Base-by-base conservation (phyloP, 2,113 vertebrate species). In the Turnix velox region DNA sequence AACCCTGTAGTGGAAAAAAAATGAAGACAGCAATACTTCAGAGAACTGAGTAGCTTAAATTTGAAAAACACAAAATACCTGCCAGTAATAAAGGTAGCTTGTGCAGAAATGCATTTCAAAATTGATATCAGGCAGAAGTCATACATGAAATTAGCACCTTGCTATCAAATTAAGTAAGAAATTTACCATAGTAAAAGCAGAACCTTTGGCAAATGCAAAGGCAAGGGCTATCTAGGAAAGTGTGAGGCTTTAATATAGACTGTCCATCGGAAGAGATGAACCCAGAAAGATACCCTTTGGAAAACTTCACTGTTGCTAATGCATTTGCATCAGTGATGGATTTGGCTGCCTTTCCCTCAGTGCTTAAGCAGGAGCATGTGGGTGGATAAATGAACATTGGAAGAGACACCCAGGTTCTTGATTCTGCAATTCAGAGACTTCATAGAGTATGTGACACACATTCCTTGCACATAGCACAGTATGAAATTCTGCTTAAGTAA, bases 401-500 rank as follows among this genome's bases (percentile, higher is more conserved):
- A 92, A 92, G 79, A 83, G 84, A 81, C 58, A 78, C 18, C 2
- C 83, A 81, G 85, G 77, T 91, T 88, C 91, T 94, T 87, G 82
- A 78, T 87, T 93, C 74, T 91, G 72, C 57, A 87, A 84, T 88
- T 80, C 52, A 58, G 52, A 79, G 74, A 94, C 87, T 96, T 96
- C 91, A 61, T 74, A 40, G 81, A 83, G 23, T 84, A 35, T 96
- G 83, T 88, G 93, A 93, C 74, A 91, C 78, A 89, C 83, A 92
- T 96, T 96, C 94, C 87, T 83, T 92, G 82, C 55, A 77, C 61
- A 46, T 85, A 87, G 58, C 35, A 35, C 80, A 94, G 90, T 93
- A 90, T 95, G 90, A 93, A 85, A 84, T 92, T 91, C 93, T 95
- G 90, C 95, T 95, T 94, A 95, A 96, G 88, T 90, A 94, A 92